Conservation (phyloP, 2,113 vertebrate species). For the Herpetotheres cachinnans region DNA sequence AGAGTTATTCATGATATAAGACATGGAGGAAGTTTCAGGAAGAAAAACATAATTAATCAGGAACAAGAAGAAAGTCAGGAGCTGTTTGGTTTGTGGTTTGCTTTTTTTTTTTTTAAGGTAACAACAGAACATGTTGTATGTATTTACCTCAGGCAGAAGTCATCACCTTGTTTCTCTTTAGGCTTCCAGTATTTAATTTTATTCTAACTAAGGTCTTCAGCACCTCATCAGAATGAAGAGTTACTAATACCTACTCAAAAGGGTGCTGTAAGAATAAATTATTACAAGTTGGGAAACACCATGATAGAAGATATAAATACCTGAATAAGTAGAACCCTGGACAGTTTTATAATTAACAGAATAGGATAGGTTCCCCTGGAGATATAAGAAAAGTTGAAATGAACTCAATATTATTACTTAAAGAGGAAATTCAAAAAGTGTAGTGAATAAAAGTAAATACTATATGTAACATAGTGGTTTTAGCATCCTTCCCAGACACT, state of each 20-base stretch:
- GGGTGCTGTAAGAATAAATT: background rate
- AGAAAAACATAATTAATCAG: background rate
- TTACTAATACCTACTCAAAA: background rate
- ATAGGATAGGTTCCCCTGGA: background rate
- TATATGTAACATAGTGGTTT: background rate
- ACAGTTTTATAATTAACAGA: background rate
- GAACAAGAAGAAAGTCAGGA: background rate
- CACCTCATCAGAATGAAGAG: background rate
- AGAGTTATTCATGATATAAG: background rate
- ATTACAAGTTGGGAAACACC: background rate
- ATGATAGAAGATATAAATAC: background rate
- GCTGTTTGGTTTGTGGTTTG: rapidly evolving
- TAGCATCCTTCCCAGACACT: background rate
- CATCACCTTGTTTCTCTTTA: background rate
- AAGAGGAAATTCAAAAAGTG: background rate
- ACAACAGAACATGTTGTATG: background rate
- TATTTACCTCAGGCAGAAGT: background rate
- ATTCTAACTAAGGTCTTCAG: background rate
- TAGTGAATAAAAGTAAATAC: background rate
- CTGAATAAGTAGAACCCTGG: background rate
- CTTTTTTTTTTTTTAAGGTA: background rate
- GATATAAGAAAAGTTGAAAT: background rate
- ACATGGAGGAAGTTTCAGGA: background rate
- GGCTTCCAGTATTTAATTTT: background rate
- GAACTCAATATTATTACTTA: background rate